A percentile compares a stretch with the other conserved stretches of the same genome.
Evolutionary conservation across 2,797 vertebrate genomes (phyloP).

Genomic region (Hydrophis major): DNA sequence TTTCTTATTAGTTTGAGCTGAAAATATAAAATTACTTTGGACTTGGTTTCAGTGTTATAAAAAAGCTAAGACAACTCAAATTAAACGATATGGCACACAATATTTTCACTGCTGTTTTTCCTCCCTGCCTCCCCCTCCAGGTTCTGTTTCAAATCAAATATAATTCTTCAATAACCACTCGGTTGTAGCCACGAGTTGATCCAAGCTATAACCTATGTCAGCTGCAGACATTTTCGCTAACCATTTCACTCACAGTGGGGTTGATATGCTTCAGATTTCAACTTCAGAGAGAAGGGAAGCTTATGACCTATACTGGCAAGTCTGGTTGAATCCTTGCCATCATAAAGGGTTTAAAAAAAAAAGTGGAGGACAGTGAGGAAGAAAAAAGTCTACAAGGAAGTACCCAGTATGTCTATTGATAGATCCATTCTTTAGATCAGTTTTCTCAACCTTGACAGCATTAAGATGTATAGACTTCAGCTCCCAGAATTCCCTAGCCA

Average conservation of each 20-base stretch:
- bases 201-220: neutral
- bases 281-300: neutral
- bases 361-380: neutral
- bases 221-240: neutral
- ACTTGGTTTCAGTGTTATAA: conserved; percentile 47
- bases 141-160: conserved; percentile 33
- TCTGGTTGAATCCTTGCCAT: neutral
- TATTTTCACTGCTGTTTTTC: conserved; percentile 31
- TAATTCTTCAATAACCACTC: conserved; percentile 41
- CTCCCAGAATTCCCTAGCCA: neutral
- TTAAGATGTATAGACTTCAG: neutral
- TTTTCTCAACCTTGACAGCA: neutral
- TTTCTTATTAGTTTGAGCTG: conserved; percentile 52
- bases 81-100: conserved; percentile 39
- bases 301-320: neutral
- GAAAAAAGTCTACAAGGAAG: neutral
- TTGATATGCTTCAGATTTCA: neutral
- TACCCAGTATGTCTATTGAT: neutral
- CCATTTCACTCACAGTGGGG: neutral
- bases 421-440: neutral
- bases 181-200: neutral
- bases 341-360: neutral
- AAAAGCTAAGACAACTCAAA: conserved; percentile 53
- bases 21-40: conserved; percentile 28
- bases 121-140: neutral